Base-by-base conservation (phyloP, 2,113 vertebrate species). In the Chauna torquata region DNA sequence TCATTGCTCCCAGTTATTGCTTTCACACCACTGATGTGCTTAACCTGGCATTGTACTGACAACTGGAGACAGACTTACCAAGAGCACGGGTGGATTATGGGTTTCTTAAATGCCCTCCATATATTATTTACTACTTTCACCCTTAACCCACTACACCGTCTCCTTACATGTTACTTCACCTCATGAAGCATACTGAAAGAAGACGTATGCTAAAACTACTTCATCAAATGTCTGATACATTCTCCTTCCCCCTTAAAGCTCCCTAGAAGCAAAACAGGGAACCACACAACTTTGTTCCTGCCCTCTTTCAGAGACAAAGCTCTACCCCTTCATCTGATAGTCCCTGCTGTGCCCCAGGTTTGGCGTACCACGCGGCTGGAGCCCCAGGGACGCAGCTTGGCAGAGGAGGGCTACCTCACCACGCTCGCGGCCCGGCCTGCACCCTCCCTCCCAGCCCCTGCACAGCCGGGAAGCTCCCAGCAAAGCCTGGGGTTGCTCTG, bases 161-260 rank as follows among this genome's bases (percentile, higher is more conserved):
- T 82, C 28, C 22, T 76, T 20, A 54, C 19, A 16, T 3, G 0
- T 52, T 32, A 24, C 49, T 75, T 58, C 49, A 45, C 24, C 14
- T 86, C 13, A 12, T 9, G 23, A 86, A 61, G 17, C 27, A 30
- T 23, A 20, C 18, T 15, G 64, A 50, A 71, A 86, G 61, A 20
- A 74, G 25, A 18, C 15, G 11, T 0, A 0, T 38, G 45, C 25
- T 42, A 59, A 30, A 42, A 47, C n/a, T 0, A 6, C 34, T 88
- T 57, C 3, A 1, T 16, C 36, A 40, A 64, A 22, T 0, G 0
- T 44, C 36, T 9, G 0, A 1, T 8, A 19, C 1, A 9, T 72
- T n/a, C 32, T 30, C 27, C 61, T 79, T 87, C 66, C 52, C 52
- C 47, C 54, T 70, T 69, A 47, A 7, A 18, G 49, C 12, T 83